Base-by-base conservation (phyloP, 1,140 invertebrate species). In the Mercenaria mercenaria region DNA sequence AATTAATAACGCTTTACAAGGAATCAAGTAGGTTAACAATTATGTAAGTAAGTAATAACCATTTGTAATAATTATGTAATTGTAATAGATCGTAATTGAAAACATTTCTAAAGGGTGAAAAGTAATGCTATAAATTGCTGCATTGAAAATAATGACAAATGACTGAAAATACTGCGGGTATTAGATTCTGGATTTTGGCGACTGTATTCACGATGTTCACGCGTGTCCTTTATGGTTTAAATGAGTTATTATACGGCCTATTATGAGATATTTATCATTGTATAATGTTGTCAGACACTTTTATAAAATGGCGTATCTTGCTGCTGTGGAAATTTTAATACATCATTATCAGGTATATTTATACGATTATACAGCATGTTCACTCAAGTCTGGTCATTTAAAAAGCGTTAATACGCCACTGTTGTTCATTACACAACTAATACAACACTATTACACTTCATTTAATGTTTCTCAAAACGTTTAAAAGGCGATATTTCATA, bases 401-500 rank as follows among this genome's bases (percentile, higher is more conserved):
- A 79, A 56, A 34, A 39, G 76, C 47, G 47, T 79, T 79, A 79
- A 79, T 79, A 79, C 23, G 29, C 47, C 34, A 26, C 23, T 52
- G 32, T 23, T 37, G 76, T 52, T 79, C 47, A 34, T 52, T 34
- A 34, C 26, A 37, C 13, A 20, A 37, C 47, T n/a, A 59, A 79
- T 74, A 76, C n/a, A 32, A 20, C n/a, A 37, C 83, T 23, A 85
- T 85, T 74, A 85, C 67, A 74, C 83, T 85, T 85, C 43, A 74
- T 23, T 56, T 72, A 85, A 85, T 85, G 83, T 47, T 72, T 76
- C 41, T 47, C 26, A 34, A 52, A 74, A 37, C 64, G 69, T 74
- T 74, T 85, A 37, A 72, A 82, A 74, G 61, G 50, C 67, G 47
- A 85, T 85, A 85, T 74, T 85, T 85, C 47, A 85, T 85, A 74